Conservation (phyloP, 2,888 invertebrate genomes). For the Nephrocerus scutellatus region DNA sequence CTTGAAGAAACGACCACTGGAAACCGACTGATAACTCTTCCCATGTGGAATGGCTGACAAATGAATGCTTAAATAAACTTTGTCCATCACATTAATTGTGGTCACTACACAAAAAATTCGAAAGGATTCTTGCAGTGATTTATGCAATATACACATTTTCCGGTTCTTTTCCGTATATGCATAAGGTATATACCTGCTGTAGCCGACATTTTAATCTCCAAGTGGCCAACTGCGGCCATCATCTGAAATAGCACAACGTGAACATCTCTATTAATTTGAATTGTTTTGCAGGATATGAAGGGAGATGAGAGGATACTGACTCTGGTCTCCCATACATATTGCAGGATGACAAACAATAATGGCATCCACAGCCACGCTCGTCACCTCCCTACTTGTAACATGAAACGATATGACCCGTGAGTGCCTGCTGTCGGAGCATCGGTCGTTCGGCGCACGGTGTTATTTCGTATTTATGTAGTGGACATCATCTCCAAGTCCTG, state of each 20-base stretch:
- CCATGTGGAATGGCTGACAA: no score
- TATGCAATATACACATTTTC: constrained; percentile 42
- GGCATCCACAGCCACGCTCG: constrained; percentile 17
- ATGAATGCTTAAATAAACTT: constrained; percentile 26
- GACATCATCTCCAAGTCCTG: constrained; percentile 2
- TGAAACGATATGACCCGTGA: constrained; percentile 15
- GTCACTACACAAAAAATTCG: constrained; percentile 27
- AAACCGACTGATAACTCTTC: no score
- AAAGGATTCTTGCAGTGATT: constrained; percentile 40
- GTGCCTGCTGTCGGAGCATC: not conserved
- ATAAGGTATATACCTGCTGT: no score
- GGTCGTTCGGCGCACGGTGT: not conserved
- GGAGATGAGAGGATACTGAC: not conserved
- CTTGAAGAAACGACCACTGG: no score
- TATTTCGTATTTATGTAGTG: constrained; percentile 5
- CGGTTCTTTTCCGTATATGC: no score
- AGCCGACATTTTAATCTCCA: no score
- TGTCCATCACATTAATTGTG: constrained; percentile 47
- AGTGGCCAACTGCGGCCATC: constrained; percentile 34
- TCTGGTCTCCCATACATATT: not conserved
- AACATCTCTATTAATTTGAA: constrained; percentile 46
- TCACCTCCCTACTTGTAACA: constrained; percentile 21
- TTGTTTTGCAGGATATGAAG: constrained; percentile 19
- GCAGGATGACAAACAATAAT: constrained; percentile 22
- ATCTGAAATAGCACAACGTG: constrained; percentile 1